Evolutionary conservation across 2,113 vertebrate genomes (phyloP), one percentile per base, ranked within the genome.

Genomic region (Sterna hirundo): DNA sequence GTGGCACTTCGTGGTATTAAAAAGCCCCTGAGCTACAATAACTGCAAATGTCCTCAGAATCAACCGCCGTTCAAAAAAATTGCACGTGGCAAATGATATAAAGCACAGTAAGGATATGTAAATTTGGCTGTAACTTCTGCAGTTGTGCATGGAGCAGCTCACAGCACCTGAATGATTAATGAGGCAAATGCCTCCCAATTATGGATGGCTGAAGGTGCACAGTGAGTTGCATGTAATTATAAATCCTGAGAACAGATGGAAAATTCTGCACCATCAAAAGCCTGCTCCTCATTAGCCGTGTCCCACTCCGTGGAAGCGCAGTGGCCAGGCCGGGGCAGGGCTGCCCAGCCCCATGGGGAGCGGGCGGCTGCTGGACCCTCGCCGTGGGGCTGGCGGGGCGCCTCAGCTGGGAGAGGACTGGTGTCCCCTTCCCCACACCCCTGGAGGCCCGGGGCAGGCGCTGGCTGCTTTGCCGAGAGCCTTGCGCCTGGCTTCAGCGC

Each of bases 241-340:
- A 86, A 86, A 86, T 65, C 74, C 61, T 58, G 83, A 20, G 81
- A 96, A 86, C 95, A 97, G 96, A 95, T 97, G 97, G 96, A 83
- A 92, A 93, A 81, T 80, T 92, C 54, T 88, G 86, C 92, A 72
- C 36, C 81, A 91, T 81, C 83, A 78, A 72, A 96, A 68, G 74
- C 71, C 40, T 34, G 44, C 80, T 93, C 81, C n/a, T 76, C 83
- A 71, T 80, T 54, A 77, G 87, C 80, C 0, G 0, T 47, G 65
- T 15, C 77, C 36, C 14, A 54, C 7, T 16, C 80, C 6, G 47
- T 19, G 64, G 40, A 2, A 4, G 68, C 0, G 8, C 8, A 19
- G 62, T 25, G 2, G 76, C 40, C 40, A 6, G 74, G 60, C 61
- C 1, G n/a, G 26, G 38, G 46, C 14, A 27, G 49, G 78, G 52